A percentile compares a stretch with the other conserved stretches of the same genome.
Evolutionary conservation across 2,113 vertebrate genomes (phyloP).

Genomic region (Heterocephalus glaber): DNA sequence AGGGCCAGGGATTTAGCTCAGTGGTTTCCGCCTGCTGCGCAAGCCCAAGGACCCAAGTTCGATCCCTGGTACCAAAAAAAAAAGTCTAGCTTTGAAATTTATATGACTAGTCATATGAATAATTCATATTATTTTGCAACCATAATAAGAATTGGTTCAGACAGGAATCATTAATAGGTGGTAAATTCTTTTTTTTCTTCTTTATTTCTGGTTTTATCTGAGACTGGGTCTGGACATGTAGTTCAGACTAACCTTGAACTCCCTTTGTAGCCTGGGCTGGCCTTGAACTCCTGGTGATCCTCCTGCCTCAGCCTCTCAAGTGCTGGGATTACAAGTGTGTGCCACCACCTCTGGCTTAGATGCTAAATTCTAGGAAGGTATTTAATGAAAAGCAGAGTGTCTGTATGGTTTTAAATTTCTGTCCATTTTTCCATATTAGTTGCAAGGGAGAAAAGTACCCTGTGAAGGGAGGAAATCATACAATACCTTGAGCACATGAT

Average conservation of each 20-base stretch:
- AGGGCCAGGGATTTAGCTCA: too few species aligned
- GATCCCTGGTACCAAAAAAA: too few species aligned
- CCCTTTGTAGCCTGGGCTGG: not conserved
- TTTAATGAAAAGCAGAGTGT: conserved; percentile 51
- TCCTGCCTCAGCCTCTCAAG: not conserved
- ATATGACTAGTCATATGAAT: conserved; percentile 17
- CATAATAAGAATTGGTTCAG: conserved; percentile 37
- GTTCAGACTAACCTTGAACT: not conserved
- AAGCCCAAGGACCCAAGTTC: too few species aligned
- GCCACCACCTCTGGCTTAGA: not conserved
- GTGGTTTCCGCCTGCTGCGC: too few species aligned
- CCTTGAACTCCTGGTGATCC: not conserved
- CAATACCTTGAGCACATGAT: not conserved
- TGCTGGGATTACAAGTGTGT: not conserved
- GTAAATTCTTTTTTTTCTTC: not conserved
- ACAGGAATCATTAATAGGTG: conserved; percentile 13
- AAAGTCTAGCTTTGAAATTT: conserved; percentile 40
- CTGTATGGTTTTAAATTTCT: conserved; percentile 46
- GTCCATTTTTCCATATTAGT: not conserved
- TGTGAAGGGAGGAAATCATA: conserved; percentile 7
- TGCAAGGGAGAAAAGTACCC: conserved; percentile 6
- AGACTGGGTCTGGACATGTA: not conserved
- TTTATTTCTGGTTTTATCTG: not conserved
- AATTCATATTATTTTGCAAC: conserved; percentile 45
- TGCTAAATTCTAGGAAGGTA: not conserved